Evolutionary conservation across 2,797 vertebrate species (phyloP), one percentile per base, ranked within the genome.

Genomic region (Luscinia megarhynchos): DNA sequence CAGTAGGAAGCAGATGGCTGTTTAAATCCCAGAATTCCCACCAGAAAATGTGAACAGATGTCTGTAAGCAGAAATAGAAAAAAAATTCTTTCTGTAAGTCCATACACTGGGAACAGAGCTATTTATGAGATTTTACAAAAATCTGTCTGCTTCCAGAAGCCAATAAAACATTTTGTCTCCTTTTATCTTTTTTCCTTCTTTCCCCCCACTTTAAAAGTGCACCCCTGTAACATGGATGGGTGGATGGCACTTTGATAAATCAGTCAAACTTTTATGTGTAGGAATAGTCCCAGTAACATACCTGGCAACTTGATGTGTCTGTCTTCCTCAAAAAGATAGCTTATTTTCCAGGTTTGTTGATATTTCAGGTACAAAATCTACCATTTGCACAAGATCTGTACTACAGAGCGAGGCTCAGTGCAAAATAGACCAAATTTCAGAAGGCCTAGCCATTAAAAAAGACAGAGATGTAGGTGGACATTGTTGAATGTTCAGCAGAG

Each of bases 1-100:
- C 86, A 82, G 90, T 55, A 93, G 58, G 82, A 89, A 96, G 64
- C 96, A 97, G 96, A 97, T 97, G 95, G 96, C 82, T 94, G 48
- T 70, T 93, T 90, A 95, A 95, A 94, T 96, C 95, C 89, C 92
- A 96, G 70, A 96, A 96, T 95, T 95, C 96, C 94, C 96, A 94
- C 82, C 90, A 97, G 95, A 57, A 96, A 93, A 86, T 88, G 61
- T 75, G 88, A 97, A 84, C 96, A 97, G 96, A 97, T 96, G 96
- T 95, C 92, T 90, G 45, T 78, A 95, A 95, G 91, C 68, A 96
- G 82, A 84, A 97, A 94, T 81, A 95, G 87, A 15, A 77, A 76
- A 84, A 85, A 84, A 89, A n/a, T 3, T 34, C 38, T 87, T 94
- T 94, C 73, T 74, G 6, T 63, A 78, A 89, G 85, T 80, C 85